Evolutionary conservation across 1,140 invertebrate genomes (phyloP).

Genomic region (Pseudomyrmex pallidus): DNA sequence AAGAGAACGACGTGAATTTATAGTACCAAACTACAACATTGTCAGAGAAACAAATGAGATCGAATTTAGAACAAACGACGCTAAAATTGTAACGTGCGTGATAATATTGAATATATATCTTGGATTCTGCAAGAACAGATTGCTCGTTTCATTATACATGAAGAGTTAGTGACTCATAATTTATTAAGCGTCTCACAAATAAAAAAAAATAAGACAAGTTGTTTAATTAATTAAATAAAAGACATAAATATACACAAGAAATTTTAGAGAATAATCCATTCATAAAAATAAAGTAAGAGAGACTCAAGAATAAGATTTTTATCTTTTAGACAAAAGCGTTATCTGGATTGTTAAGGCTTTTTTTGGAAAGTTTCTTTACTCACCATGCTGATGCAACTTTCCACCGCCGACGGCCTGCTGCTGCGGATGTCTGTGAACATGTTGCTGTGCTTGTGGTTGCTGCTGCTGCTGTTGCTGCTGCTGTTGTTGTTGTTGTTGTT

Average conservation of each 20-base stretch:
- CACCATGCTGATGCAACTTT: slow-evolving; percentile 81
- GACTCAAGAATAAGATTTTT: too few relatives aligned
- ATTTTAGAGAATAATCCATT: too few relatives aligned
- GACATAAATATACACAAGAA: too few relatives aligned
- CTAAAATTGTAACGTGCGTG: slow-evolving; percentile 20
- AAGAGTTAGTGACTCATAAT: neutral
- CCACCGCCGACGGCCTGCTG: slow-evolving; percentile 81
- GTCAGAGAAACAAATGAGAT: slow-evolving; percentile 30
- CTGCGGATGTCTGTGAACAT: slow-evolving; percentile 70
- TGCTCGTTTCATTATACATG: neutral
- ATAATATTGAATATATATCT: slow-evolving; percentile 17
- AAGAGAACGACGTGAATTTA: slow-evolving; percentile 22
- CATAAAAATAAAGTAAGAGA: too few relatives aligned
- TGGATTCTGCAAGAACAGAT: neutral
- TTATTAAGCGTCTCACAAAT: neutral
- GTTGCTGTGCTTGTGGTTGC: slow-evolving; percentile 65
- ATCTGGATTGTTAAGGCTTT: neutral
- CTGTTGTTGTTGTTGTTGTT: slow-evolving; percentile 68
- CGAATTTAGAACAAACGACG: slow-evolving; percentile 19
- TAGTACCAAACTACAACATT: slow-evolving; percentile 13
- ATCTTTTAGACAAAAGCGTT: too few relatives aligned
- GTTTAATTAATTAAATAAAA: neutral
- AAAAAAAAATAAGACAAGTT: slow-evolving; percentile 11
- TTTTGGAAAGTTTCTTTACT: slow-evolving; percentile 49
- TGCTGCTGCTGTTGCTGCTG: slow-evolving; percentile 66